Base-by-base conservation (phyloP, 2,888 invertebrate species). In the Cybosia mesomella region DNA sequence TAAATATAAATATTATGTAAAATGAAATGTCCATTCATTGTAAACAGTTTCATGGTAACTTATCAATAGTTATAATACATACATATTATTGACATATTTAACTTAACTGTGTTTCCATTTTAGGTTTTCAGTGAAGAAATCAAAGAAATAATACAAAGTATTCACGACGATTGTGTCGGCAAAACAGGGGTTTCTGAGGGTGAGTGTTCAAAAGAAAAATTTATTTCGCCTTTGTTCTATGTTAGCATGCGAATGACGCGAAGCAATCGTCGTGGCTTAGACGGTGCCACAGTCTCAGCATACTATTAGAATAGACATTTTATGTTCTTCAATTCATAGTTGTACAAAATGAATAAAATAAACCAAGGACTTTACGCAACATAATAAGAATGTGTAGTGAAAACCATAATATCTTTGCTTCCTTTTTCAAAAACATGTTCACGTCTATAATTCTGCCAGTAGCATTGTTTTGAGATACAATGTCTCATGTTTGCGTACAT, bases 121-220 rank as follows among this genome's bases (percentile, higher is more conserved):
- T 87, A 95, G 95, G 90, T 91, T 81, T 92, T 95, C 84, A 93
- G 94, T 80, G 95, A 94, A 22, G 95, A 95, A 87, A 93, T 95
- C 87, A 87, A 89, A 89, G 95, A 95, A 91, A 93, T 95, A 89
- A 93, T 95, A 86, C 88, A 92, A 82, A 91, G 91, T 81, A 85
- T 95, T 84, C 95, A 95, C 89, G 91, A 91, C 87, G 91, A 91
- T 80, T 95, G 95, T 88, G 93, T 93, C 72, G 90, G 75, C 71
- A 94, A 91, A 86, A 94, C 94, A 71, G 94, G 94, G 82, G 92
- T 88, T 74, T 82, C 93, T 66, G 95, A 95, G 91, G 94, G 95
- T 95, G 86, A 91, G 93, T 88, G 83, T 76, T 82, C 85, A 87
- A 90, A 87, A 89, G 85, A 87, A 89, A 90, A 87, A 85, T 85